Conservation (phyloP, 2,888 invertebrate species). For the Acanthococcus lagerstroemiae region DNA sequence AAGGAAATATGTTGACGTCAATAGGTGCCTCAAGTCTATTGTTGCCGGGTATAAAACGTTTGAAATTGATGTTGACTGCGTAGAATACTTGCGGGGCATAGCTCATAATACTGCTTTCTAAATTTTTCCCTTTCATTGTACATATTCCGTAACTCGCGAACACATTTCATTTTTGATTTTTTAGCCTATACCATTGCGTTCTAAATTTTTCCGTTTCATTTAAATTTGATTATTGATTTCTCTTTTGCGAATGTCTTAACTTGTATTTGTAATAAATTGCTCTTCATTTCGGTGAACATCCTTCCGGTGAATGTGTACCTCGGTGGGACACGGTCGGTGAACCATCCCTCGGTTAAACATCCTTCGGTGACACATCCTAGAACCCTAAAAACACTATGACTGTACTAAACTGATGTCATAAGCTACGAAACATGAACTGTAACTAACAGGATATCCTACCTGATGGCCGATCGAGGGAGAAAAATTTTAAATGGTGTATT, state of each 20-base stretch:
- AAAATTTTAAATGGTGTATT: too few species aligned
- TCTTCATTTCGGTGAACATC: neutral
- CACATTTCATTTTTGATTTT: neutral
- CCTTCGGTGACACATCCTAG: neutral
- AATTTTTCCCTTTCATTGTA: neutral
- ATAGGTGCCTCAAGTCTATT: too few species aligned
- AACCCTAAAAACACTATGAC: too few species aligned
- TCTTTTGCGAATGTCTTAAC: too few species aligned
- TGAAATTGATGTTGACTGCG: neutral
- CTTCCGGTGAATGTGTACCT: neutral
- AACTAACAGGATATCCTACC: too few species aligned
- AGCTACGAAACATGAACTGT: too few species aligned
- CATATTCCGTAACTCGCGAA: too few species aligned
- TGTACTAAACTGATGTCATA: too few species aligned
- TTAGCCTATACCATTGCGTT: neutral
- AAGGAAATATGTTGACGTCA: too few species aligned
- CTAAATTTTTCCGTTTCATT: too few species aligned
- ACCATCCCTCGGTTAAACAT: neutral
- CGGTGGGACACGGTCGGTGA: neutral
- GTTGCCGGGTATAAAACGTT: neutral
- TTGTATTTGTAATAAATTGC: neutral
- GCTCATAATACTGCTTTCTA: neutral
- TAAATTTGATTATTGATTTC: too few species aligned
- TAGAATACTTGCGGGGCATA: neutral
- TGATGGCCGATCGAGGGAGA: too few species aligned